Percentiles rank a stretch among this genome's conserved stretches.
phyloP scores from a whole-genome alignment of 2,113 vertebrate genomes.

The Seriola aureovittata region DNA sequence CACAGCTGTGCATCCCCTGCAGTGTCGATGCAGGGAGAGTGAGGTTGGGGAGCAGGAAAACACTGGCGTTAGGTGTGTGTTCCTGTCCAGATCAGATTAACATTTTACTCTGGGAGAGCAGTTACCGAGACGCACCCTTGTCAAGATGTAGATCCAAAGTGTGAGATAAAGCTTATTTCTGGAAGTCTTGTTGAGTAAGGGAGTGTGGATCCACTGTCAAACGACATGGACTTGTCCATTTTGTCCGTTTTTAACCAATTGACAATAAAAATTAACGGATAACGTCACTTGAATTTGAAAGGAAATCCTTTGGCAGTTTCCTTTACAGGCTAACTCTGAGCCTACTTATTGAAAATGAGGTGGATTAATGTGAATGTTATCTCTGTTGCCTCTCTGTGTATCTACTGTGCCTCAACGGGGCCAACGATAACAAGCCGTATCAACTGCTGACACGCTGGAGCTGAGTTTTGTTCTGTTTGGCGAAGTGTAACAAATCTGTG shows the following conservation, averaged over 20 bases:
- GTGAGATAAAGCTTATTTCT: constrained; percentile 2
- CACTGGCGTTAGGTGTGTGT: constrained; percentile 9
- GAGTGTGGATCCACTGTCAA: not conserved
- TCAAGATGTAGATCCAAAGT: constrained; percentile 28
- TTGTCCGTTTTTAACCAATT: not conserved
- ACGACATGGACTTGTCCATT: not conserved
- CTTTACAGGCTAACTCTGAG: not conserved
- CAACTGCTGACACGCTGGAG: constrained; percentile 60
- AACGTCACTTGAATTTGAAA: not conserved
- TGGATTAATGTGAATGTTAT: constrained; percentile 19
- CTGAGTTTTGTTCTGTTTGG: constrained; percentile 69
- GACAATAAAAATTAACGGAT: not conserved
- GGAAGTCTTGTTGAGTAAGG: not conserved
- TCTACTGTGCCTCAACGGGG: constrained; percentile 22
- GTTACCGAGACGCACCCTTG: constrained; percentile 14
- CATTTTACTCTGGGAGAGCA: constrained; percentile 30
- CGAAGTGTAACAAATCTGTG: constrained; percentile 58
- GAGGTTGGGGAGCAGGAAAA: constrained; percentile 19
- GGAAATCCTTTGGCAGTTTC: not conserved
- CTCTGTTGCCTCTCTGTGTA: constrained; percentile 21
- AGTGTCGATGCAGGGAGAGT: constrained; percentile 41
- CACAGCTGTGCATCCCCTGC: constrained; percentile 51
- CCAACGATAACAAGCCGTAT: constrained; percentile 74
- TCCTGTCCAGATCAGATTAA: constrained; percentile 62
- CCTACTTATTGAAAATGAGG: constrained; percentile 11